Conservation (phyloP, 1,140 invertebrate species). For the Drosophila fuyamai region DNA sequence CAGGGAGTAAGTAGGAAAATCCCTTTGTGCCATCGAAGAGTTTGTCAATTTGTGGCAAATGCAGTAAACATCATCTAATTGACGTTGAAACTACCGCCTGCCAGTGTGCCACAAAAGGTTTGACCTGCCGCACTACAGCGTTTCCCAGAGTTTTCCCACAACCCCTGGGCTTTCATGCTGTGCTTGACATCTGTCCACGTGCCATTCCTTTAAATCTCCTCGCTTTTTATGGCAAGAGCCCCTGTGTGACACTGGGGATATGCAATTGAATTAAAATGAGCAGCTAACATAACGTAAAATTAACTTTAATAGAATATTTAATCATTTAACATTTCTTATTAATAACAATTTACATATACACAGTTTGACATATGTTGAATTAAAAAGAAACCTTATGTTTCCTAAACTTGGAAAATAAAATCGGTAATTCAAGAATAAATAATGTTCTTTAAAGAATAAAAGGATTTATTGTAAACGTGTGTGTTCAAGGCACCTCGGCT, state of each 20-base stretch:
- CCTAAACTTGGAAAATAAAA: too few relatives aligned
- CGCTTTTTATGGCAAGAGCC: background rate
- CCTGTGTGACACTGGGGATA: background rate
- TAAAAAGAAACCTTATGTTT: too few relatives aligned
- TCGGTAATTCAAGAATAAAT: too few relatives aligned
- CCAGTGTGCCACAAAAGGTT: conserved; percentile 37
- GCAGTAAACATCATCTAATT: conserved; percentile 80
- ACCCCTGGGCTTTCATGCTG: conserved; percentile 9
- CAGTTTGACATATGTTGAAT: too few relatives aligned
- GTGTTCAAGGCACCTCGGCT: too few relatives aligned
- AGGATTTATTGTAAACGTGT: too few relatives aligned
- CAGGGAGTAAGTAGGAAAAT: conserved; percentile 12
- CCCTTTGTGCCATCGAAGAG: conserved; percentile 54
- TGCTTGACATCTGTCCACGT: conserved; percentile 53
- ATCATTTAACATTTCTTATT: too few relatives aligned
- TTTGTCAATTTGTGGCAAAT: conserved; percentile 80
- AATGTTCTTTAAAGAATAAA: too few relatives aligned
- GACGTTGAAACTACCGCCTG: conserved; percentile 70
- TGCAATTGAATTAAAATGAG: background rate
- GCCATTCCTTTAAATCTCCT: conserved; percentile 21
- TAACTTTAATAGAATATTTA: background rate
- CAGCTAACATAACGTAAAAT: background rate
- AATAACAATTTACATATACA: too few relatives aligned
- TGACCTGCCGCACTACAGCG: background rate
- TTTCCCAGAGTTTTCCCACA: background rate